Percentiles rank a stretch among this genome's conserved stretches.
Evolutionary conservation across 1,140 invertebrate genomes (phyloP).

Genomic region (Drosophila nebulosa): DNA sequence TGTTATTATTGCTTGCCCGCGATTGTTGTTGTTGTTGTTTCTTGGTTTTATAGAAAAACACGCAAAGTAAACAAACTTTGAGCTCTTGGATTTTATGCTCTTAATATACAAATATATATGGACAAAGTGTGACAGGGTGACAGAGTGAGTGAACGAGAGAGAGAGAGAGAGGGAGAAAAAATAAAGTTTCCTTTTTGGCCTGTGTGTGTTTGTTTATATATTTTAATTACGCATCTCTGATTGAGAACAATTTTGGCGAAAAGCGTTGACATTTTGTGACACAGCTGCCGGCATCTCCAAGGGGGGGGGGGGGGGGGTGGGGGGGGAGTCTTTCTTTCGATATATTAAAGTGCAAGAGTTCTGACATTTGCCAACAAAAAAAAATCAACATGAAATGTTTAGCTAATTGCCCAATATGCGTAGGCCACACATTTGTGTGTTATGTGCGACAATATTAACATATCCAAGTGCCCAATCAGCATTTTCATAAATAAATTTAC

Average conservation of each 20-base stretch:
- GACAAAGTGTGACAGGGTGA: not conserved
- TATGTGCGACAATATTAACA: not conserved
- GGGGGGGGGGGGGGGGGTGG: not conserved
- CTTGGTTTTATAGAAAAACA: conserved; percentile 74
- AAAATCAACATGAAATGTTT: not conserved
- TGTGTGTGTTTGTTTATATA: conserved; percentile 62
- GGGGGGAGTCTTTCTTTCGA: not conserved
- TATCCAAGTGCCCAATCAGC: not conserved
- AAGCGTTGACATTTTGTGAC: conserved; percentile 53
- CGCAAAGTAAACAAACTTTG: conserved; percentile 72
- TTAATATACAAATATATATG: conserved; percentile 26
- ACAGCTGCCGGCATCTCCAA: conserved; percentile 50
- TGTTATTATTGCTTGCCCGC: conserved; percentile 66
- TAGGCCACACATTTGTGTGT: conserved; percentile 1
- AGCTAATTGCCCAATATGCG: not conserved
- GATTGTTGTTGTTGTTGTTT: conserved; percentile 36
- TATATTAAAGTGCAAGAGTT: not conserved
- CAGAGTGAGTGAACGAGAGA: not conserved
- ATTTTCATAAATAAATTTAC: conserved; percentile 1
- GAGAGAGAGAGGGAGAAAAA: not conserved
- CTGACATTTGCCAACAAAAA: not conserved
- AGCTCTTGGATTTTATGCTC: conserved; percentile 12
- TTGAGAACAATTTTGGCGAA: conserved; percentile 54
- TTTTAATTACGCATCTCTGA: conserved; percentile 77
- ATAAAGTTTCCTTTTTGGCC: conserved; percentile 39